Conservation (phyloP, 1,140 invertebrate genomes). For the Aphaenogaster rudis region DNA sequence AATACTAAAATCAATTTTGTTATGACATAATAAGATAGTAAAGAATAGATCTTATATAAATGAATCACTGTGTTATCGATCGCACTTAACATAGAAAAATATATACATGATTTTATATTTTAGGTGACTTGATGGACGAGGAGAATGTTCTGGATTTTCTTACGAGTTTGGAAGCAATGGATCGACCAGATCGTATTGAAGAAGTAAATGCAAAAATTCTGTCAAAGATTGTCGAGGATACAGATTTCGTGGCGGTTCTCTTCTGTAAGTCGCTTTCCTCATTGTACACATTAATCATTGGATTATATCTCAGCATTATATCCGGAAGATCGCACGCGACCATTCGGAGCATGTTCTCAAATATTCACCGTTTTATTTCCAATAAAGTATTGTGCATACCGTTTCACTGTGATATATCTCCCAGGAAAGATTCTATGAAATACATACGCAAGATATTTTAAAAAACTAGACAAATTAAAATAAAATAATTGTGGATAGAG, state of each 20-base stretch:
- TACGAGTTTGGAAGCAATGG: constrained; percentile 97
- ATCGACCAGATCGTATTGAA: constrained; percentile 97
- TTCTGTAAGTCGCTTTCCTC: constrained; percentile 94
- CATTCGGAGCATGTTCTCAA: background rate
- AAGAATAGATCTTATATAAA: background rate
- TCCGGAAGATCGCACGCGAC: background rate
- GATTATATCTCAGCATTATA: background rate
- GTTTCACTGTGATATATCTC: background rate
- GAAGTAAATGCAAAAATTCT: constrained; percentile 97
- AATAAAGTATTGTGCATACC: constrained; percentile 2
- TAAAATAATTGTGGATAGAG: background rate
- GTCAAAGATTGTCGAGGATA: constrained; percentile 96
- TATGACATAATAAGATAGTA: background rate
- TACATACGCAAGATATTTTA: background rate
- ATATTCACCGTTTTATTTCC: background rate
- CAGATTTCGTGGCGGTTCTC: constrained; percentile 96
- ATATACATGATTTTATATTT: constrained; percentile 41
- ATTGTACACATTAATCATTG: constrained; percentile 19
- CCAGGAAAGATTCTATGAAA: background rate
- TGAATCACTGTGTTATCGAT: background rate
- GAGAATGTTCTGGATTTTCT: constrained; percentile 97
- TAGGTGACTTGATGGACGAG: constrained; percentile 98
- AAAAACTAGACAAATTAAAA: background rate
- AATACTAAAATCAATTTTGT: background rate
- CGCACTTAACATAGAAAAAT: background rate